Evolutionary conservation across 1,140 invertebrate genomes (phyloP).

Genomic region (Drosophila subpulchrella): DNA sequence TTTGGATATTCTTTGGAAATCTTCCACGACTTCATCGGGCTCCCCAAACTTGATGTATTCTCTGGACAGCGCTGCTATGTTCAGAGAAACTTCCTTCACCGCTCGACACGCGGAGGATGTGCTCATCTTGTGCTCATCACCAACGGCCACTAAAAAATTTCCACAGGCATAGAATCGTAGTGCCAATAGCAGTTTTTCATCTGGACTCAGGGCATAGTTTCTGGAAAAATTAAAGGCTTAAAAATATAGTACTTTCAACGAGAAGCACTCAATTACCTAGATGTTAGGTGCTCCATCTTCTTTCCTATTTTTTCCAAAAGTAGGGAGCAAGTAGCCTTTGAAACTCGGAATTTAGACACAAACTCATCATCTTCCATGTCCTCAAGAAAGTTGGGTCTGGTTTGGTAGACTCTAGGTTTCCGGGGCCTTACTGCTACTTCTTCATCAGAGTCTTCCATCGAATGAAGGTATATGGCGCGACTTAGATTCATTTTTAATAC

Average conservation of each 20-base stretch:
- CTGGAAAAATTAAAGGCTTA: neutral
- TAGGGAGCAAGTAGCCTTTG: neutral
- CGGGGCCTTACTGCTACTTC: neutral
- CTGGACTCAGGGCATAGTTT: neutral
- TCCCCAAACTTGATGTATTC: conserved; percentile 12
- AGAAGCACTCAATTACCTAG: neutral
- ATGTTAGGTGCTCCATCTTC: neutral
- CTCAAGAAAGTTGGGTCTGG: neutral
- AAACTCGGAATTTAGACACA: neutral
- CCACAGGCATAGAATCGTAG: conserved; percentile 1
- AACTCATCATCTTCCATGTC: conserved; percentile 6
- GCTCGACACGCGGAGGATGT: neutral
- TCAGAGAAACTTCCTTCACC: conserved; percentile 8
- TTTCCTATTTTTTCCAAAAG: neutral
- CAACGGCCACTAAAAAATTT: neutral
- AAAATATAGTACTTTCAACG: neutral
- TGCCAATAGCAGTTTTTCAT: conserved; percentile 1
- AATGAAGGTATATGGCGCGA: conserved; percentile 6
- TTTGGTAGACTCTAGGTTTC: neutral
- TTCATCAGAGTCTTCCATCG: neutral
- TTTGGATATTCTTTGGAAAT: neutral
- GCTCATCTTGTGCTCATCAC: neutral
- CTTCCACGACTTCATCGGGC: neutral
- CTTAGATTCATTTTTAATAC: neutral
- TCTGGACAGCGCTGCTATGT: conserved; percentile 1